phyloP scores from a whole-genome alignment of 2,888 invertebrate species.

The Agrochola lychnidis region DNA sequence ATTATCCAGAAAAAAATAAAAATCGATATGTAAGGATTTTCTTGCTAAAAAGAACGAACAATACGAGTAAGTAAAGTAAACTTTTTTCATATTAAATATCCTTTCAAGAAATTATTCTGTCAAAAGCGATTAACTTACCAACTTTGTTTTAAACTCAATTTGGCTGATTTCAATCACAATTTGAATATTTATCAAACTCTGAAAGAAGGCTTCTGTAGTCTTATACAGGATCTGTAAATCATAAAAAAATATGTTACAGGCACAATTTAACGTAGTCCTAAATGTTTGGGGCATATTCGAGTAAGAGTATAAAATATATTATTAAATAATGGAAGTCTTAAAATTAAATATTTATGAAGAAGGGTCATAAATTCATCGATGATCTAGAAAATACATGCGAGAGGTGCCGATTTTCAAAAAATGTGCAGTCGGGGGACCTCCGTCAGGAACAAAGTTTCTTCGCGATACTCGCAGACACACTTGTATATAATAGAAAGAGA shows the following conservation, averaged over 20 bases:
- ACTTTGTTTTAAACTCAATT: constrained; percentile 5
- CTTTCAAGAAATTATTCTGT: background rate
- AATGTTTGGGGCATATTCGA: background rate
- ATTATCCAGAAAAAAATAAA: background rate
- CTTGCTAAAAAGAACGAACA: background rate
- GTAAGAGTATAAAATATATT: background rate
- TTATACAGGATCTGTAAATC: constrained; percentile 10
- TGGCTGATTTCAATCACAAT: constrained; percentile 21
- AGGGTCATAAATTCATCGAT: background rate
- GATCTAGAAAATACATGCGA: background rate
- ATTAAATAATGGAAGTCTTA: background rate
- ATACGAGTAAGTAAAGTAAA: background rate
- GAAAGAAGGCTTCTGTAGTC: background rate
- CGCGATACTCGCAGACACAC: too few relatives aligned
- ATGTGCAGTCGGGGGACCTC: too few relatives aligned
- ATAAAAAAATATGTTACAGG: background rate
- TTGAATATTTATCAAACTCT: constrained; percentile 18
- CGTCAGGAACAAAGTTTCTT: too few relatives aligned
- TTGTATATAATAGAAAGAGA: too few relatives aligned
- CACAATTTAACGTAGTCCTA: background rate
- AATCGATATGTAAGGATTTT: background rate
- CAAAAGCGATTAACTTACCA: background rate
- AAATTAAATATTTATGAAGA: background rate
- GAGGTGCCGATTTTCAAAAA: background rate
- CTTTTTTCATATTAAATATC: background rate